Evolutionary conservation across 2,113 vertebrate species (phyloP).

Genomic region (Progne subis): DNA sequence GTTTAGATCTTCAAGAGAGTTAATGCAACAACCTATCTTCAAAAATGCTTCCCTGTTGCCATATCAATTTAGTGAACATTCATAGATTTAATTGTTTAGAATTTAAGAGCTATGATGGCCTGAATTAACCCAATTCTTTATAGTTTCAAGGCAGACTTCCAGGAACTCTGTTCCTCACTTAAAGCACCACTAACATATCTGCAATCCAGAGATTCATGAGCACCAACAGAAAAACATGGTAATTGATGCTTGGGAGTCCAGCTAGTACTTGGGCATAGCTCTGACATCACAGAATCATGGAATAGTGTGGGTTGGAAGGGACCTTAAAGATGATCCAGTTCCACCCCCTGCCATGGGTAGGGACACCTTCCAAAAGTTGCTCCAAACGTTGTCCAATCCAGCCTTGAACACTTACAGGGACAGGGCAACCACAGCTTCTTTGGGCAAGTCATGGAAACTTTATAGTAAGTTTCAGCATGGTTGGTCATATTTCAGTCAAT

Average conservation of each 20-base stretch:
- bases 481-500: neutral
- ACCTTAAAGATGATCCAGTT: fast-evolving
- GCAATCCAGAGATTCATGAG: neutral
- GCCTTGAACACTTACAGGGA: neutral
- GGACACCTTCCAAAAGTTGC: neutral
- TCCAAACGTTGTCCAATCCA: fast-evolving
- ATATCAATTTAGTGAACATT: neutral
- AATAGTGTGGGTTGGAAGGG: neutral
- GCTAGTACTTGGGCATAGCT: neutral
- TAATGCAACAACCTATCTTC: neutral
- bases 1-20: neutral
- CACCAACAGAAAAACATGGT: neutral
- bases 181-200: neutral
- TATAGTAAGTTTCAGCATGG: neutral
- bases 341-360: neutral
- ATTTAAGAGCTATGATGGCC: neutral
- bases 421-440: neutral
- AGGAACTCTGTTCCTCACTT: neutral
- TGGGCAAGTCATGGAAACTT: neutral
- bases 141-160: neutral
- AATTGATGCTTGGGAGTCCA: neutral
- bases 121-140: neutral
- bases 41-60: fast-evolving
- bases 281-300: neutral
- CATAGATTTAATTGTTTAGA: neutral